phyloP scores from a whole-genome alignment of 2,888 invertebrate genomes.

The Microplitis manilae region DNA sequence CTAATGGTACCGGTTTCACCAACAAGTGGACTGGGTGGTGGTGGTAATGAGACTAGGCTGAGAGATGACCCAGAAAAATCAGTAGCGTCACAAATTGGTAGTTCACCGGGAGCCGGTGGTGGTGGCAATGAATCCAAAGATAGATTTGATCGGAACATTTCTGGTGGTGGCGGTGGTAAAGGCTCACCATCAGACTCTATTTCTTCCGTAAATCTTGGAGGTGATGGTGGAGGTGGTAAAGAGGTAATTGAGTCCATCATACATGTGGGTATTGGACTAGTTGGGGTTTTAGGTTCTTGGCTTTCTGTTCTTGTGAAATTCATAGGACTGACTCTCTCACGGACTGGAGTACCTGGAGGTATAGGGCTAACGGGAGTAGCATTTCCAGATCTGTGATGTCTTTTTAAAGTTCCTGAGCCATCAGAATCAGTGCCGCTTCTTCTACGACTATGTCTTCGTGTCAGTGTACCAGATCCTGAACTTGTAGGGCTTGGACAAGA shows the following conservation, averaged over 20 bases:
- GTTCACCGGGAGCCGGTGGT: constrained; percentile 79
- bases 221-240: constrained; percentile 72
- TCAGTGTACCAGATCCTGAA: constrained; percentile 73
- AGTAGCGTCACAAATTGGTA: constrained; percentile 73
- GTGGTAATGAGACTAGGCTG: constrained; percentile 81
- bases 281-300: constrained; percentile 66
- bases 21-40: constrained; percentile 78
- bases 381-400: constrained; percentile 72
- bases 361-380: constrained; percentile 72
- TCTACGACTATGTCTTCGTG: constrained; percentile 76
- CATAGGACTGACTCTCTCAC: constrained; percentile 73
- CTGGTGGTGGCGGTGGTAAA: constrained; percentile 82
- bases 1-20: constrained; percentile 72
- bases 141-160: constrained; percentile 83
- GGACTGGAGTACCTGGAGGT: constrained; percentile 72
- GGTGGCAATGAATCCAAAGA: constrained; percentile 88
- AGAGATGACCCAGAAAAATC: constrained; percentile 82
- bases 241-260: constrained; percentile 75
- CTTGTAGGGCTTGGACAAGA: constrained; percentile 72
- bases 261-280: constrained; percentile 66
- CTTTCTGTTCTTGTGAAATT: constrained; percentile 63
- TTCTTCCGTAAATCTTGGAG: constrained; percentile 72
- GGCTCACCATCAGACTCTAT: constrained; percentile 75
- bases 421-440: constrained; percentile 73
- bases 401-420: constrained; percentile 68